phyloP scores from a whole-genome alignment of 2,888 invertebrate species.

The Orthonevra nobilis region DNA sequence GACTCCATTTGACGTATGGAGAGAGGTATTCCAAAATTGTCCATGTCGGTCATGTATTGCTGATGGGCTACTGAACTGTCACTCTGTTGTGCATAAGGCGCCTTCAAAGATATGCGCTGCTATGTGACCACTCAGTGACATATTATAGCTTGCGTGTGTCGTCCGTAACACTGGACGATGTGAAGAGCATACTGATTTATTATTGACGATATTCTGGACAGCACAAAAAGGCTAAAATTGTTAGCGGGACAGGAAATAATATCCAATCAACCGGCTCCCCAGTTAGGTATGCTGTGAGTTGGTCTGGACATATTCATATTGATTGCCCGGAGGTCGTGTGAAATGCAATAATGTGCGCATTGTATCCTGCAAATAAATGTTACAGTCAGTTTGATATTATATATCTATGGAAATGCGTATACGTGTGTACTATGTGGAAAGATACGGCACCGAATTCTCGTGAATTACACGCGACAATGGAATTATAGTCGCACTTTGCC shows the following conservation, averaged over 20 bases:
- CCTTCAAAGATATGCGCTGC: slow-evolving; percentile 23
- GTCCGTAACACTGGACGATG: neutral
- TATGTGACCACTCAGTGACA: slow-evolving; percentile 41
- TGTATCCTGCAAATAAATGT: slow-evolving; percentile 45
- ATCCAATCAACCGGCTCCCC: slow-evolving; percentile 40
- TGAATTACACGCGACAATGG: slow-evolving; percentile 39
- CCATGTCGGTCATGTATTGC: slow-evolving; percentile 2
- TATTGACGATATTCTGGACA: slow-evolving; percentile 19
- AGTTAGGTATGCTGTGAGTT: slow-evolving; percentile 17
- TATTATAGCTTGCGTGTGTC: slow-evolving; percentile 14
- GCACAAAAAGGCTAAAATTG: slow-evolving; percentile 26
- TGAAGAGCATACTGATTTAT: slow-evolving; percentile 37
- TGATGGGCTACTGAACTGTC: too few relatives aligned
- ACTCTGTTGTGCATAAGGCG: slow-evolving; percentile 7
- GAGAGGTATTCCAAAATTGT: neutral
- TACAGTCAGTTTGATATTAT: too few relatives aligned
- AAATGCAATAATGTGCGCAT: slow-evolving; percentile 27
- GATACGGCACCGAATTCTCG: slow-evolving; percentile 16
- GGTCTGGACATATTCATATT: slow-evolving; percentile 9
- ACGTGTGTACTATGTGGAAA: neutral
- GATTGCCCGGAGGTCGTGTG: slow-evolving; percentile 10
- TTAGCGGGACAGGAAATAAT: slow-evolving; percentile 44
- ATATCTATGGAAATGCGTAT: neutral
- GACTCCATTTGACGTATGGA: slow-evolving; percentile 5
- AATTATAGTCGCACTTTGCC: neutral